Conservation (phyloP, 2,888 invertebrate genomes). For the Torymus auratus region DNA sequence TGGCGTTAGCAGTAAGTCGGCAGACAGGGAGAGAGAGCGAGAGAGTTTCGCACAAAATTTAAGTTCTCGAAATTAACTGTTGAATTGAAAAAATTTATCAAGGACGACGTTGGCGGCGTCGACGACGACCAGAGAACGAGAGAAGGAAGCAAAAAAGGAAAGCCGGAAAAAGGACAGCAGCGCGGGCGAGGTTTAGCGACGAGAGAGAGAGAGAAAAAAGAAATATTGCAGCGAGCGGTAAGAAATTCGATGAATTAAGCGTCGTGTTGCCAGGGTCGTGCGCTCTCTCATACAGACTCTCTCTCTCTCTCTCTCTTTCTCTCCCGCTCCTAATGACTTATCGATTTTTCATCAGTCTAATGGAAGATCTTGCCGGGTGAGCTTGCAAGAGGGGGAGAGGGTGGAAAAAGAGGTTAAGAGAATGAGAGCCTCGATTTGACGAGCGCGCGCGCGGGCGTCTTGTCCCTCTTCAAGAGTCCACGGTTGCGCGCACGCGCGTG, state of each 20-base stretch:
- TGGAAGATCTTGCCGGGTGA: constrained; percentile 50
- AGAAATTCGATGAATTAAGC: constrained; percentile 51
- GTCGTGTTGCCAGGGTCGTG: constrained; percentile 20
- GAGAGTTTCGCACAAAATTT: constrained; percentile 45
- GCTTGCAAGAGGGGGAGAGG: not conserved
- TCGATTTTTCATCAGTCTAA: constrained; percentile 59
- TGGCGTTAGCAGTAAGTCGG: constrained; percentile 45
- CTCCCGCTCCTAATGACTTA: constrained; percentile 54
- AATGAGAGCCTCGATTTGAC: constrained; percentile 51
- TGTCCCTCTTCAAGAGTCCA: constrained; percentile 22
- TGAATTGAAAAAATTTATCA: constrained; percentile 52
- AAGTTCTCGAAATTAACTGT: constrained; percentile 50
- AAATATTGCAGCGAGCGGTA: constrained; percentile 28
- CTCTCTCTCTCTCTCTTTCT: constrained; percentile 10
- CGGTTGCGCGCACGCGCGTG: constrained; percentile 16
- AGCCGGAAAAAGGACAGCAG: no score
- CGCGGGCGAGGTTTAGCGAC: no score
- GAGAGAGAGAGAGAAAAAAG: constrained; percentile 27
- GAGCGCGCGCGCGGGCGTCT: constrained; percentile 29
- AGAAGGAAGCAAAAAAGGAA: constrained; percentile 9
- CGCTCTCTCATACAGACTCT: not conserved
- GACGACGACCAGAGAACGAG: not conserved
- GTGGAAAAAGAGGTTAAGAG: constrained; percentile 54
- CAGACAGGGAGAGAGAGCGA: constrained; percentile 17
- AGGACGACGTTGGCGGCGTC: not conserved